A percentile compares a stretch with the other conserved stretches of the same genome.
phyloP scores from a whole-genome alignment of 2,113 vertebrate genomes.

The Petaurus breviceps region DNA sequence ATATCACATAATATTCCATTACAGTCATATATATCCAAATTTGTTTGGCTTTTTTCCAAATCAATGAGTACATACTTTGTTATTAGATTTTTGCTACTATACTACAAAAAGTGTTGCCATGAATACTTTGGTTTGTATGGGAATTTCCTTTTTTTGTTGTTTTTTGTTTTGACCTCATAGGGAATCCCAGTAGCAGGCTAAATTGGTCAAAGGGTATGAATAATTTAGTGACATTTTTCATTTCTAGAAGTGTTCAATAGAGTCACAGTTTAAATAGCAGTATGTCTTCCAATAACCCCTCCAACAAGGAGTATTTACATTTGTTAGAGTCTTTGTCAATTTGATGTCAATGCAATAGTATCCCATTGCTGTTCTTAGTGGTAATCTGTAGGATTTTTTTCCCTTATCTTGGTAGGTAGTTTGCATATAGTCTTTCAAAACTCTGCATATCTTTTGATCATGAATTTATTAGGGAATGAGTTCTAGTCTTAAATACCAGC shows the following conservation, averaged over 20 bases:
- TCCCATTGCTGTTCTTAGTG: not conserved
- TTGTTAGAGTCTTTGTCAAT: not conserved
- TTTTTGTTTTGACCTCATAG: not conserved
- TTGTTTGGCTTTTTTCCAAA: not conserved
- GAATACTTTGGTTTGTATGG: not conserved
- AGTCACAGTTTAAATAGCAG: not conserved
- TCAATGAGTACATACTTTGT: not conserved
- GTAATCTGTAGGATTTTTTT: not conserved
- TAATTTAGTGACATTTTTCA: not conserved
- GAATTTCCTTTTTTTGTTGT: too few relatives aligned
- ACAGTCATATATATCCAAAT: not conserved
- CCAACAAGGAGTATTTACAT: not conserved
- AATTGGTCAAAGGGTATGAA: not conserved
- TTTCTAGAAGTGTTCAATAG: not conserved
- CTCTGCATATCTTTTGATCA: not conserved
- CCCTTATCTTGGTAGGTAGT: not conserved
- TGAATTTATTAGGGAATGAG: not conserved
- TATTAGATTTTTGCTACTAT: not conserved
- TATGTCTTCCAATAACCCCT: not conserved
- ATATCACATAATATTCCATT: not conserved
- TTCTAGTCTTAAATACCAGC: not conserved
- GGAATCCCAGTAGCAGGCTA: not conserved
- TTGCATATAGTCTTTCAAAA: not conserved
- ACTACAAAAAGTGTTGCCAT: not conserved
- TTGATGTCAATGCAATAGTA: not conserved